Base-by-base conservation (phyloP, 2,888 invertebrate genomes). In the Drosophila atripex region DNA sequence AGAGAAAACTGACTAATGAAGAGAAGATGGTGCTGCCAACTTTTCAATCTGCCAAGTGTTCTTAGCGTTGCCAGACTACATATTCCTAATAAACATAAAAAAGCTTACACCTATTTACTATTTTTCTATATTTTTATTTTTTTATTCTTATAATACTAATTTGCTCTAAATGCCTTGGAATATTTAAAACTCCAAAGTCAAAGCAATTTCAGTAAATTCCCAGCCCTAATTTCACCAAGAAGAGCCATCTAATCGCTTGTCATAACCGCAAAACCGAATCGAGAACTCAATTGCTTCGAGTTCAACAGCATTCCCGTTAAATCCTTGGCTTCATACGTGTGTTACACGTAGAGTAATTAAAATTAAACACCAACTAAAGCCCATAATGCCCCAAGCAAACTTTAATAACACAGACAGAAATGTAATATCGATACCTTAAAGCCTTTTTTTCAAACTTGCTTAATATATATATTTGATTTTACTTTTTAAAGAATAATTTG, bases 341-440 rank as follows among this genome's bases (percentile, higher is more conserved):
- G 3, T n/a, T 41, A 54, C 61, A 60, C 39, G 50, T 16, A 39
- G 23, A 66, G 75, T 80, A 75, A 87, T 85, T 87, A 80, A 85
- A 87, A 77, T 85, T 71, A 73, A 78, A 73, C 65, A 59, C 66
- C 78, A 76, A 69, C 73, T 73, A 75, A 70, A 60, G 70, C 63
- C 50, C 64, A 71, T 71, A 83, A 71, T 66, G 58, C 71, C 73
- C 46, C 51, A 39, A 64, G 45, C 11, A 66, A 50, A 21, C 52
- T 57, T 69, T 43, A 14, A 54, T 47, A 58, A 69, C 52, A 64
- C 60, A 11, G 32, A 23, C 14, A 38, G n/a, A 45, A 30, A 8
- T 12, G 1, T 8, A 12, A 18, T 6, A 28, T 16, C 11, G 1
- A 1, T 52, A 4, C 5, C 9, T 28, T 3, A 2, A 2, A 28